These are phyloP conservation scores for Enteromius treurensis DNA, from an alignment of 2,797 vertebrate species.

Conservation along the genomic window DNA sequence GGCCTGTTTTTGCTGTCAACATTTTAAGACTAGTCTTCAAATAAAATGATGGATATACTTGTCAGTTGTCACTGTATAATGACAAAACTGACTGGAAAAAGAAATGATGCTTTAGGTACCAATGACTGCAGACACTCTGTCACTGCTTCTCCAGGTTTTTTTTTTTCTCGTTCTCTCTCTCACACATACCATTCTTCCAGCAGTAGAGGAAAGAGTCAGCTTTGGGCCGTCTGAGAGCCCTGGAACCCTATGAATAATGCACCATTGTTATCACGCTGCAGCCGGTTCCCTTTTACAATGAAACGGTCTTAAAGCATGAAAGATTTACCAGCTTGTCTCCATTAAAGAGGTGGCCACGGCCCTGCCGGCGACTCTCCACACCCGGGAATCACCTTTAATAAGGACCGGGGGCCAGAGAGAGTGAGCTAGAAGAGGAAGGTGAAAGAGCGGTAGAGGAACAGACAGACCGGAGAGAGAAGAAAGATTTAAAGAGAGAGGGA, in stretches of 20 bases:
- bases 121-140: slow-evolving; percentile 42
- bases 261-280: slow-evolving; percentile 65
- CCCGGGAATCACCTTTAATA: slow-evolving; percentile 55
- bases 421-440: slow-evolving; percentile 27
- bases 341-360: slow-evolving; percentile 61
- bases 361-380: slow-evolving; percentile 55
- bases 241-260: slow-evolving; percentile 62
- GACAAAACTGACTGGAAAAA: slow-evolving; percentile 34
- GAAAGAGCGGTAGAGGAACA: slow-evolving; percentile 34
- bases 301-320: slow-evolving; percentile 73
- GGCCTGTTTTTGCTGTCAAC: not conserved
- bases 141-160: slow-evolving; percentile 41
- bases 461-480: slow-evolving; percentile 11
- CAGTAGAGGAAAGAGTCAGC: slow-evolving; percentile 37
- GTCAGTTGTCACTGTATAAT: slow-evolving; percentile 17
- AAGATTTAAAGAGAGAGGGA: not conserved
- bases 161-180: slow-evolving; percentile 35
- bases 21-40: slow-evolving; percentile 20
- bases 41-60: slow-evolving; percentile 40
- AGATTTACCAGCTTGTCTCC: slow-evolving; percentile 69
- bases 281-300: slow-evolving; percentile 70
- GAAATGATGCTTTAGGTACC: slow-evolving; percentile 43
- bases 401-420: slow-evolving; percentile 40
- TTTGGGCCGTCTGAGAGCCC: slow-evolving; percentile 49
- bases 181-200: slow-evolving; percentile 38